Evolutionary conservation across 2,113 vertebrate species (phyloP), one percentile per base, ranked within the genome.

Genomic region (Ivindomyrus marchei): DNA sequence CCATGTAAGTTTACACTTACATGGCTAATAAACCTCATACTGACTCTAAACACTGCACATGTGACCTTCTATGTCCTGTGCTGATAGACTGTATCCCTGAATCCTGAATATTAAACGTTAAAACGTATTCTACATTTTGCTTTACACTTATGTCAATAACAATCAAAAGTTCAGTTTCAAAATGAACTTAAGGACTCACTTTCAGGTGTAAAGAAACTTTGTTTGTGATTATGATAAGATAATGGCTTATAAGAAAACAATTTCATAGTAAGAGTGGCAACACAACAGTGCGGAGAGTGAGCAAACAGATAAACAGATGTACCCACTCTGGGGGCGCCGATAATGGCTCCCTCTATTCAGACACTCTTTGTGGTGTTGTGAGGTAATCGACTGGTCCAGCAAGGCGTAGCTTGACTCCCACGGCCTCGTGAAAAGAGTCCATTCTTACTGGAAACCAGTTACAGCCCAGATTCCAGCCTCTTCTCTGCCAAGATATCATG

Each of bases 291-390:
- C 0, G 0, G 27, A 52, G 47, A 31, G 27, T 36, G 47, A 36
- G 27, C 52, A 52, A 52, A 87, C 91, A 77, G 93, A 84, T 84
- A 47, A 84, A 92, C 93, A 92, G 90, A 92, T 91, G 92, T 93
- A 90, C 95, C 95, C 95, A 96, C 95, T 95, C 95, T 86, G 90
- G 90, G 66, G 91, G 90, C 80, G 74, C 91, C 91, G 94, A 96
- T 96, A 94, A 96, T 96, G 95, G 95, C 95, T 13, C 94, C 94
- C 95, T 77, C 95, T 96, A 95, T 96, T 96, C 93, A 87, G 85
- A 93, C 87, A 74, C 93, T 94, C 94, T 94, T 95, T 95, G 94
- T 96, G 95, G 96, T 95, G 95, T 95, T 94, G 94, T 95, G 95
- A 96, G 95, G 96, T 96, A 94, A 95, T 95, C 95, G 94, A 93